A percentile compares a stretch with the other conserved stretches of the same genome.
Conservation (phyloP, 2,888 invertebrate genomes). For the Chaetoderma sp. region DNA sequence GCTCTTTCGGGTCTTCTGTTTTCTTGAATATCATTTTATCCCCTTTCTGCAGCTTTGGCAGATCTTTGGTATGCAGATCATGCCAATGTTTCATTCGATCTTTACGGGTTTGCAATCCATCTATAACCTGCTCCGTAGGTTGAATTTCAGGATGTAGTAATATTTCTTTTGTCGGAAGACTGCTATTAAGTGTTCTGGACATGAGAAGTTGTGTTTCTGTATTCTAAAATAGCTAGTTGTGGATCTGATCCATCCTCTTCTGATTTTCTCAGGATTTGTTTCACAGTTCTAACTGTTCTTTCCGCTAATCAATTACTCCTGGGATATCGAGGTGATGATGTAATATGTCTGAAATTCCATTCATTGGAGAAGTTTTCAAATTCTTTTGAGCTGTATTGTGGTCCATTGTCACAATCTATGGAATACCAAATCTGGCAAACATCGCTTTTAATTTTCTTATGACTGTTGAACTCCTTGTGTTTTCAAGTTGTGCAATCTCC, state of each 20-base stretch:
- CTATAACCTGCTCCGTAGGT: too few species aligned
- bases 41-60: too few species aligned
- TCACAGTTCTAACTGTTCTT: slow-evolving; percentile 8
- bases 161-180: too few species aligned
- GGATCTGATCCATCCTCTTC: background rate
- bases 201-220: too few species aligned
- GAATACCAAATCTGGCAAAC: slow-evolving; percentile 25
- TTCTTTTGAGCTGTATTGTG: slow-evolving; percentile 19
- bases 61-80: too few species aligned
- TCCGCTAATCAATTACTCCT: slow-evolving; percentile 10
- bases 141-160: too few species aligned
- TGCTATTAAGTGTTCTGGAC: too few species aligned
- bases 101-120: too few species aligned
- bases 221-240: too few species aligned
- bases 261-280: slow-evolving; percentile 1
- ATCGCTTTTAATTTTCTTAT: background rate
- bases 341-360: background rate
- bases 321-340: background rate
- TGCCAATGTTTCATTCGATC: too few species aligned
- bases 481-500: background rate
- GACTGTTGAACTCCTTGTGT: background rate
- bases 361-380: background rate
- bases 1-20: too few species aligned
- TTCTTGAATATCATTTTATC: too few species aligned
- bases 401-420: slow-evolving; percentile 33